Base-by-base conservation (phyloP, 2,888 invertebrate genomes). In the Hirtodrosophila alboralis region DNA sequence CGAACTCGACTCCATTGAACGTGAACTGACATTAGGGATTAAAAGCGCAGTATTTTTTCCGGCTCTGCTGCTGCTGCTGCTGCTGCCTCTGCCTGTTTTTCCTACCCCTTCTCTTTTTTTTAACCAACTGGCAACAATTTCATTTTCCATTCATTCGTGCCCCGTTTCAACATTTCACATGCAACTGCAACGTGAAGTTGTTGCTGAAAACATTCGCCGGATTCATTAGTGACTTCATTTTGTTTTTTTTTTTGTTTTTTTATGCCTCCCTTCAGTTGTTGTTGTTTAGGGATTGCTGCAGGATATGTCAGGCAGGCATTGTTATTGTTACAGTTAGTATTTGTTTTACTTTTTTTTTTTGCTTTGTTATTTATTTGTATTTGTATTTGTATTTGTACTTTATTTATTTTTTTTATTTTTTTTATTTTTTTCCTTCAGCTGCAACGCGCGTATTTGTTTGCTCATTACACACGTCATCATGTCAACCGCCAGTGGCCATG, bases 401-500 rank as follows among this genome's bases (percentile, higher is more conserved):
- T 51, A 33, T 21, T 18, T 7, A 3, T 26, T 26, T 38, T 40
- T 14, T 40, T 14, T 33, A 12, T 16, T 18, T 7, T 16, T 21
- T 13, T 43, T 16, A 28, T 30, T 30, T 30, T 38, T 41, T 33
- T 40, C 9, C 41, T 37, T 27, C 52, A 16, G 34, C 51, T 74
- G 74, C 69, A 61, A 56, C 61, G 52, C 59, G 73, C 59, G 79
- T 71, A 71, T 84, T 84, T 80, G 84, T 84, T 80, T 84, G 74
- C 84, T 80, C 80, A 80, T 80, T 80, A 80, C 80, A 84, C 80
- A 84, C 84, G 80, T 80, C 79, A 79, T 64, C 84, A 84, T 80
- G 80, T 84, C 84, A 80, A 79, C 64, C 84, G 73, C 64, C 81
- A 75, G 73, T 59, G 56, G 76, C 73, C 60, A 73, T 70, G 75